A percentile compares a stretch with the other conserved stretches of the same genome.
Conservation (phyloP, 2,113 vertebrate species). For the Meles meles region DNA sequence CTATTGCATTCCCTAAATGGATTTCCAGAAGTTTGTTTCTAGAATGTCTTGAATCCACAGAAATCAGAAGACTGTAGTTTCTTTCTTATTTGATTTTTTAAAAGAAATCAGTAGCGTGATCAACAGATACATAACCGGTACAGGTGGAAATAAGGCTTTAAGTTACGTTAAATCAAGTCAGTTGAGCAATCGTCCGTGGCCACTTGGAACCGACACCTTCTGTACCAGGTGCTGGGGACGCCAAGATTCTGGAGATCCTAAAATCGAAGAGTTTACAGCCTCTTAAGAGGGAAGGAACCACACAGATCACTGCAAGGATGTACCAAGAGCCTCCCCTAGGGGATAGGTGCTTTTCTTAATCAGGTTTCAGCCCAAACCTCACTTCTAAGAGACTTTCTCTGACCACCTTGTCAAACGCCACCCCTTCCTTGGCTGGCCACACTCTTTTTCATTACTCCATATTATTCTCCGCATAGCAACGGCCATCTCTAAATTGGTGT, state of each 20-base stretch:
- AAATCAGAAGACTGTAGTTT: background rate
- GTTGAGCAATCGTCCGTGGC: background rate
- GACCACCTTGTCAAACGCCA: background rate
- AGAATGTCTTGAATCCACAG: background rate
- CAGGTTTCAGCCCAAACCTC: background rate
- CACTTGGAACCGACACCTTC: background rate
- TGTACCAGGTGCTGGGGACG: background rate
- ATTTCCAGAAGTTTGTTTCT: constrained; percentile 27
- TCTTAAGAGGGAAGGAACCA: background rate
- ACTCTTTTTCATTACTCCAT: background rate
- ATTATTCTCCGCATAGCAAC: background rate
- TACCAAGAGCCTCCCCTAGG: accelerated
- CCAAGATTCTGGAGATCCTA: background rate
- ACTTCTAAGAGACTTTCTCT: background rate
- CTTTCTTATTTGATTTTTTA: background rate
- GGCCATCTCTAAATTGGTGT: background rate
- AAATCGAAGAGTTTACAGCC: background rate
- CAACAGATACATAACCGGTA: background rate
- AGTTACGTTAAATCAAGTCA: background rate
- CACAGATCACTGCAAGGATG: accelerated
- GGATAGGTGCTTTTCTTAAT: background rate
- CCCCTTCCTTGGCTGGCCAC: background rate
- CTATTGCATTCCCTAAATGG: background rate
- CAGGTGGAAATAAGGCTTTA: background rate
- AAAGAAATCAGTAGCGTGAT: background rate